These are phyloP conservation scores for Muscicapa comitata DNA, from an alignment of 2,797 vertebrate species.

Conservation along the genomic window DNA sequence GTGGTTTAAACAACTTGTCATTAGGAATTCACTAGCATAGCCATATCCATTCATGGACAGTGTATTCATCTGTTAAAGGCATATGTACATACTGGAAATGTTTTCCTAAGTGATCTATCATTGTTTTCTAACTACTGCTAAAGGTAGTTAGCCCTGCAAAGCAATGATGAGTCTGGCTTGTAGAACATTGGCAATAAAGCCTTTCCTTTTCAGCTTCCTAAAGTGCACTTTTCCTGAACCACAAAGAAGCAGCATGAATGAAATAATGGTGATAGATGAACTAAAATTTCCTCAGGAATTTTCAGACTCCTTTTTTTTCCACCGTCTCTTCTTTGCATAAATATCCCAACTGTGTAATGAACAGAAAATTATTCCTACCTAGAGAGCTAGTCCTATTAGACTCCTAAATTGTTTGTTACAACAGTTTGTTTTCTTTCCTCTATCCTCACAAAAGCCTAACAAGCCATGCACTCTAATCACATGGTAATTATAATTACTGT, in stretches of 20 bases:
- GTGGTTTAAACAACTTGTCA: background rate
- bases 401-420: background rate
- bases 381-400: background rate
- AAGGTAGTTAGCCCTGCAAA: background rate
- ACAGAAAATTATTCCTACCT: background rate
- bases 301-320: background rate
- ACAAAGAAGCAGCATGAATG: background rate
- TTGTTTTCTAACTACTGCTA: background rate
- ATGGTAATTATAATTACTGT: slow-evolving; percentile 2
- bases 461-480: background rate
- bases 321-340: background rate
- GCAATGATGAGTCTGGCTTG: background rate
- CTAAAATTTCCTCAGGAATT: background rate
- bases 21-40: background rate
- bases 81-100: background rate
- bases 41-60: background rate
- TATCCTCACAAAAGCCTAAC: background rate
- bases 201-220: background rate
- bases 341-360: background rate
- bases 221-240: background rate
- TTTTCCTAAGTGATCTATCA: background rate
- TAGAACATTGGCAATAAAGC: background rate
- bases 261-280: background rate
- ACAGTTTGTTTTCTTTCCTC: slow-evolving; percentile 6
- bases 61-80: background rate